Evolutionary conservation across 2,888 invertebrate species (phyloP).

Genomic region (Eupithecia dodoneata): DNA sequence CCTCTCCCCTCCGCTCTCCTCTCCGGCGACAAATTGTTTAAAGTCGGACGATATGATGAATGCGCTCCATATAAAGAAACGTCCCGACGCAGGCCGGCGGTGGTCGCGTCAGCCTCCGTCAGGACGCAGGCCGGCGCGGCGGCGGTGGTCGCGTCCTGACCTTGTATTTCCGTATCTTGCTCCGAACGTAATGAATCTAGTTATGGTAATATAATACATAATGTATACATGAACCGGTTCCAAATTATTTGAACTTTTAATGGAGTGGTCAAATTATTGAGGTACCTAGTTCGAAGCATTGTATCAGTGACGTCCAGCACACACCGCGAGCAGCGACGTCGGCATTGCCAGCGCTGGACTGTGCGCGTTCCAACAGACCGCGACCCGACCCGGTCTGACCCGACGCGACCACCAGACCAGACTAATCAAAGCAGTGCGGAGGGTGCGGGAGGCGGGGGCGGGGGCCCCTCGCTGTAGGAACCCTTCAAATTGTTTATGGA

Average conservation of each 20-base stretch:
- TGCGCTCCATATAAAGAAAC: background rate
- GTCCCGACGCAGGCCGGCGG: too few relatives aligned
- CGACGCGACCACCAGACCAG: background rate
- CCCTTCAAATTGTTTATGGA: background rate
- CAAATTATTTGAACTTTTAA: background rate
- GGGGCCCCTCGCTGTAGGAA: background rate
- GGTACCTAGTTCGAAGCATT: background rate
- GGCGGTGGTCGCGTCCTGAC: background rate
- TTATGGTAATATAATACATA: background rate
- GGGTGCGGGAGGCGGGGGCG: background rate
- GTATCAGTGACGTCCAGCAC: too few relatives aligned
- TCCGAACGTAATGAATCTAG: background rate
- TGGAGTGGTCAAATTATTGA: slow-evolving; percentile 1
- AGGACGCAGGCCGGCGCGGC: too few relatives aligned
- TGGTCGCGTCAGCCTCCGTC: background rate
- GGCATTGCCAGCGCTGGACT: too few relatives aligned
- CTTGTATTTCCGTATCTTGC: background rate
- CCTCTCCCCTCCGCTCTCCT: slow-evolving; percentile 8
- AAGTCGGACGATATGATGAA: slow-evolving; percentile 22
- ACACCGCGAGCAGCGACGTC: too few relatives aligned
- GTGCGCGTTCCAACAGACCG: background rate
- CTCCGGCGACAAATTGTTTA: slow-evolving; percentile 28
- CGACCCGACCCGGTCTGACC: background rate
- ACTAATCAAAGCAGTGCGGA: background rate
- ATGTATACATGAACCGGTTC: background rate